Conservation (phyloP, 2,888 invertebrate genomes). For the Aleiodes alternator region DNA sequence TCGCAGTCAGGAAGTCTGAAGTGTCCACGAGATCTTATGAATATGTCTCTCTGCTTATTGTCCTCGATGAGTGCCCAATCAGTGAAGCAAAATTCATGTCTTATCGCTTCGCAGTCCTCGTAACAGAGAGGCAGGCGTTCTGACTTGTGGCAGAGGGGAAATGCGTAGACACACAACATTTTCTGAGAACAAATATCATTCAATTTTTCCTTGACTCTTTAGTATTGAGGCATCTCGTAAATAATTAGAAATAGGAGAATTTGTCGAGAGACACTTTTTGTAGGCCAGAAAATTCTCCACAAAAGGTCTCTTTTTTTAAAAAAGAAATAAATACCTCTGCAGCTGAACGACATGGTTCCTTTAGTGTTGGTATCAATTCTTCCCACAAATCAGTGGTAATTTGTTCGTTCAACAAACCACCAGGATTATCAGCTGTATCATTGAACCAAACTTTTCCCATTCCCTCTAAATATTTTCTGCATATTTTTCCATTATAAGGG, state of each 20-base stretch:
- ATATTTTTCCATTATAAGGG: conserved; percentile 90
- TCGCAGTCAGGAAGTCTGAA: conserved; percentile 93
- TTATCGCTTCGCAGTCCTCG: conserved; percentile 95
- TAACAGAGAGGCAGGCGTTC: conserved; percentile 89
- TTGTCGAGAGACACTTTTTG: too few species aligned
- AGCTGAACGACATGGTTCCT: conserved; percentile 89
- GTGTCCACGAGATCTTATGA: conserved; percentile 88
- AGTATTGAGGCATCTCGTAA: not conserved
- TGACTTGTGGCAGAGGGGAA: conserved; percentile 89
- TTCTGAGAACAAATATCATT: conserved; percentile 76
- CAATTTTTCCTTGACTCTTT: not conserved
- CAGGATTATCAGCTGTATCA: conserved; percentile 80
- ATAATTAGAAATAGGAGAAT: not conserved
- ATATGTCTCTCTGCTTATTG: conserved; percentile 87
- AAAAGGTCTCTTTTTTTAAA: not conserved
- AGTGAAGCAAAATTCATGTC: conserved; percentile 92
- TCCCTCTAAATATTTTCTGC: conserved; percentile 82
- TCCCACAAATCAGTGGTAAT: conserved; percentile 90
- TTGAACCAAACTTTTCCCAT: conserved; percentile 86
- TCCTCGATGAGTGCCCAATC: conserved; percentile 95
- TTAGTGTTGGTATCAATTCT: conserved; percentile 87
- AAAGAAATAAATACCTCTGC: conserved; percentile 81
- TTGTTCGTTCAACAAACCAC: conserved; percentile 89
- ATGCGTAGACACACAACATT: conserved; percentile 93
- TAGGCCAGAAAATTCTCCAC: too few species aligned